These are phyloP conservation scores for Neopelma chrysocephalum DNA, from an alignment of 2,797 vertebrate species.

Conservation along the genomic window DNA sequence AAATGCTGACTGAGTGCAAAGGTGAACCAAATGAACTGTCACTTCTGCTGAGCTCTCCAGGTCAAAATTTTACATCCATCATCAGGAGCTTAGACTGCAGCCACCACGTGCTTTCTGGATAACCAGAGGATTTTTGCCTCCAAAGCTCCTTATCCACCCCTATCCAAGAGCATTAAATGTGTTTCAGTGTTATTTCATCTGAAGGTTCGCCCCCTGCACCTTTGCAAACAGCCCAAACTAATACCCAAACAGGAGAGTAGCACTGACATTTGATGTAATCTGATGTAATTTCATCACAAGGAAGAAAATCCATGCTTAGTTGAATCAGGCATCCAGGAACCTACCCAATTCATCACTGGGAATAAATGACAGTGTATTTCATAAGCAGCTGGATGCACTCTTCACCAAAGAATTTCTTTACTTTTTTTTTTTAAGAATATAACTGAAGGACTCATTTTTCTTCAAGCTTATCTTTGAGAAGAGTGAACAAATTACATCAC, in stretches of 20 bases:
- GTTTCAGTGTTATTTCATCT: not conserved
- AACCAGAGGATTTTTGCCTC: not conserved
- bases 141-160: not conserved
- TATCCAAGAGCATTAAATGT: not conserved
- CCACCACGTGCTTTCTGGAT: not conserved
- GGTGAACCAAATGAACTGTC: not conserved
- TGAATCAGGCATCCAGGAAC: not conserved
- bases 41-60: not conserved
- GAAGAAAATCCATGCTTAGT: not conserved
- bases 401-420: not conserved
- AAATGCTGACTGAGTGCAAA: not conserved
- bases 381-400: not conserved
- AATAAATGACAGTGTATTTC: not conserved
- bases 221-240: not conserved
- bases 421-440: rapidly evolving
- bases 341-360: not conserved
- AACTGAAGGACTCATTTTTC: not conserved
- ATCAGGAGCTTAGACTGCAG: not conserved
- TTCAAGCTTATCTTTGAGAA: not conserved
- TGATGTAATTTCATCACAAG: not conserved
- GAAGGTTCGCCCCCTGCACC: not conserved
- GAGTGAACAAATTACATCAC: not conserved
- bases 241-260: not conserved
- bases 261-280: not conserved
- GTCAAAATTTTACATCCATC: not conserved